Conservation (phyloP, 2,797 vertebrate genomes). For the Ctenosaura bakeri region DNA sequence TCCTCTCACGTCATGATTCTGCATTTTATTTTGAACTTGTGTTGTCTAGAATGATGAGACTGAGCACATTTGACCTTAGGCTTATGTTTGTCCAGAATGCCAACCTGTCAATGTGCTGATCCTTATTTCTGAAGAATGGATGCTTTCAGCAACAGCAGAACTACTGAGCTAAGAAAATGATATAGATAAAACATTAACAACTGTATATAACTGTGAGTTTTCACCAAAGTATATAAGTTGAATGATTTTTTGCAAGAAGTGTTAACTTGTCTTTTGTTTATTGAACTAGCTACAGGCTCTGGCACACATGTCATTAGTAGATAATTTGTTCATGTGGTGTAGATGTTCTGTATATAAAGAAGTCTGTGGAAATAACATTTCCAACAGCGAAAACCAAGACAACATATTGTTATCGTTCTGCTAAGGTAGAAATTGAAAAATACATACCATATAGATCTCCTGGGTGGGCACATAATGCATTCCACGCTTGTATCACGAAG, state of each 20-base stretch:
- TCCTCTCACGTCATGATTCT: not conserved
- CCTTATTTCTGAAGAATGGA: constrained; percentile 6
- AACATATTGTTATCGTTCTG: constrained; percentile 4
- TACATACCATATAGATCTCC: not conserved
- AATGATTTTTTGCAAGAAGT: constrained; percentile 19
- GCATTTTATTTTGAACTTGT: not conserved
- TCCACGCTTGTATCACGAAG: not conserved
- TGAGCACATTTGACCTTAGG: not conserved
- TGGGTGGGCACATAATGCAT: not conserved
- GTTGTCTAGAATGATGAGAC: not conserved
- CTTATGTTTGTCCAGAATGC: constrained; percentile 1
- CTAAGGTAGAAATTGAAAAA: constrained; percentile 12
- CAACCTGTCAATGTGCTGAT: not conserved
- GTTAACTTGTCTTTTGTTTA: constrained; percentile 11
- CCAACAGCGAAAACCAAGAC: not conserved
- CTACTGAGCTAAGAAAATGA: not conserved
- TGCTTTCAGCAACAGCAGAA: not conserved
- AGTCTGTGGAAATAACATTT: constrained; percentile 40
- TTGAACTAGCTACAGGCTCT: constrained; percentile 47
- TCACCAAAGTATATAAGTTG: constrained; percentile 8
- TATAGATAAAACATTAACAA: not conserved
- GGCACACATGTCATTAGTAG: constrained; percentile 20
- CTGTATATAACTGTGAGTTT: not conserved
- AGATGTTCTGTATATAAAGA: constrained; percentile 45
- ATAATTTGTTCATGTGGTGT: constrained; percentile 43